phyloP scores from a whole-genome alignment of 1,140 invertebrate genomes.

The Achatina immaculata region DNA sequence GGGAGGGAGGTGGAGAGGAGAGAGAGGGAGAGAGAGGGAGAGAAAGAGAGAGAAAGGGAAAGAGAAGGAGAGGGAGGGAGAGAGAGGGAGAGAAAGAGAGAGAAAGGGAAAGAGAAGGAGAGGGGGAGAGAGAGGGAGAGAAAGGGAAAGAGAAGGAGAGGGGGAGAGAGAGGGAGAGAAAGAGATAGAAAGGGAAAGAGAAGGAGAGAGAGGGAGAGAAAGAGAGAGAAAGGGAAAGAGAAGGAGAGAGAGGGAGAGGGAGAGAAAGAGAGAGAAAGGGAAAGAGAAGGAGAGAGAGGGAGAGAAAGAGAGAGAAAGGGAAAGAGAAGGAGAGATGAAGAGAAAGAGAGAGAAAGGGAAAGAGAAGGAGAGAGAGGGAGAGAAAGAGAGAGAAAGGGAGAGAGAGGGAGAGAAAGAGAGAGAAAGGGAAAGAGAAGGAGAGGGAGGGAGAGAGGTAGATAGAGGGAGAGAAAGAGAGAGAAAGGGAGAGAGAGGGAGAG shows the following conservation, averaged over 20 bases:
- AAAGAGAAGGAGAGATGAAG: not conserved
- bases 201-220: not conserved
- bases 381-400: not conserved
- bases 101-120: not conserved
- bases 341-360: not conserved
- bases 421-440: not conserved
- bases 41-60: not conserved
- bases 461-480: not conserved
- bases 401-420: conserved; percentile 2
- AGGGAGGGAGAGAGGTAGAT: no score
- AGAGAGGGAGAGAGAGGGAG: not conserved
- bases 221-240: not conserved
- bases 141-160: not conserved
- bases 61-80: not conserved
- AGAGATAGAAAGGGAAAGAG: no score
- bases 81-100: not conserved
- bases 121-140: not conserved
- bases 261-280: not conserved
- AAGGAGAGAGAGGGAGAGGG: not conserved
- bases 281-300: not conserved
- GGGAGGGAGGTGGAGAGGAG: not conserved
- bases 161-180: not conserved
- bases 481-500: conserved; percentile 1
- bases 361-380: not conserved
- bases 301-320: not conserved